phyloP scores from a whole-genome alignment of 2,888 invertebrate species.

The Diabrotica balteata region DNA sequence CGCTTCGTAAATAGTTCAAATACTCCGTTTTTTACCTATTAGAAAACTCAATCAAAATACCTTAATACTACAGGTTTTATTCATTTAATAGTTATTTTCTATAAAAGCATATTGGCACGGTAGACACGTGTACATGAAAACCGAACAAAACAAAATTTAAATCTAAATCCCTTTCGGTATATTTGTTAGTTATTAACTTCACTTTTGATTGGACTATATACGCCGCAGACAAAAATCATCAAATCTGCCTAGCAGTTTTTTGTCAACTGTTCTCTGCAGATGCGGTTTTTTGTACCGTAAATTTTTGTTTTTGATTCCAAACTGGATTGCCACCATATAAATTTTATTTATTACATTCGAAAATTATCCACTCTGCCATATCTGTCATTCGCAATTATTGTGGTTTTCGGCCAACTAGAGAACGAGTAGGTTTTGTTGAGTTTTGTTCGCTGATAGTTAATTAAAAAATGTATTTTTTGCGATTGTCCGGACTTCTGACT shows the following conservation, averaged over 20 bases:
- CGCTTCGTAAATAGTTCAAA: too few relatives aligned
- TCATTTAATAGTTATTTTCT: too few relatives aligned
- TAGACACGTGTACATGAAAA: too few relatives aligned
- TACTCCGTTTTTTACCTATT: too few relatives aligned
- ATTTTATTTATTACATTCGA: constrained; percentile 25
- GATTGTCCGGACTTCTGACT: too few relatives aligned
- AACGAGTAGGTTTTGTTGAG: constrained; percentile 1
- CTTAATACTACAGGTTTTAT: too few relatives aligned
- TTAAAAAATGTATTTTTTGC: constrained; percentile 10
- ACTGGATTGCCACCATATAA: constrained; percentile 13
- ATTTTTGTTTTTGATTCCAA: constrained; percentile 19
- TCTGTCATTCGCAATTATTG: constrained; percentile 27
- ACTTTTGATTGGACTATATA: too few relatives aligned
- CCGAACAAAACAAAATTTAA: too few relatives aligned
- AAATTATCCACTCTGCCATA: constrained; percentile 20
- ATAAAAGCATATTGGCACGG: too few relatives aligned
- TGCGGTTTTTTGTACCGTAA: constrained; percentile 19
- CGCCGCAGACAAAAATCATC: constrained; percentile 7
- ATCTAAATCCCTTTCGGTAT: too few relatives aligned
- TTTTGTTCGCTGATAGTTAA: constrained; percentile 18
- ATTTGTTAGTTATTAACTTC: too few relatives aligned
- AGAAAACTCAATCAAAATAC: too few relatives aligned
- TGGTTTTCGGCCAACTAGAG: constrained; percentile 16
- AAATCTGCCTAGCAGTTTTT: constrained; percentile 15
- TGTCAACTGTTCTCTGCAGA: constrained; percentile 12